Conservation (phyloP, 2,113 vertebrate species). For the Panthera leo region DNA sequence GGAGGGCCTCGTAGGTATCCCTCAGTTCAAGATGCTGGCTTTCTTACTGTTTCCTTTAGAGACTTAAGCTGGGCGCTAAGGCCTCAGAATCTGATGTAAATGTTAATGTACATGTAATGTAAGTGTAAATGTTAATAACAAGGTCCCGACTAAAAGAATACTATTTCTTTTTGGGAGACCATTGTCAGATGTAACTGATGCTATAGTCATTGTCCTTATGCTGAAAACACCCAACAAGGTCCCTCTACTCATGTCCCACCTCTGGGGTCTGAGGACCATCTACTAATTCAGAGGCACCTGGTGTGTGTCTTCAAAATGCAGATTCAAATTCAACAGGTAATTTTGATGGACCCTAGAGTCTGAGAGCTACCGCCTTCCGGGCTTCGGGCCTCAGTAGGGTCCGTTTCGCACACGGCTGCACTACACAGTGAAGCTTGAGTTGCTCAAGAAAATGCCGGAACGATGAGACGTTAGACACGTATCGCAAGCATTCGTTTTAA, state of each 20-base stretch:
- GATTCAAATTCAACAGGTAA: neutral
- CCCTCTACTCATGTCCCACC: neutral
- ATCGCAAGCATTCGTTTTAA: neutral
- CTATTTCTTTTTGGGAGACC: neutral
- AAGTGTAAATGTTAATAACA: neutral
- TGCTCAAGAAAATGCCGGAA: neutral
- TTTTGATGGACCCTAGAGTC: neutral
- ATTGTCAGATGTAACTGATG: neutral
- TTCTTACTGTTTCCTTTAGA: slow-evolving; percentile 11
- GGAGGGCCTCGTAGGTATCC: neutral
- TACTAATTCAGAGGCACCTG: neutral
- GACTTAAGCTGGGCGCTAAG: neutral
- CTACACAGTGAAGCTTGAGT: neutral
- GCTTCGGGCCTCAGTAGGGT: neutral
- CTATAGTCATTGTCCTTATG: neutral
- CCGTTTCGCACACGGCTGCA: neutral
- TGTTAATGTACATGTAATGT: neutral
- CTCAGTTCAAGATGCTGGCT: neutral
- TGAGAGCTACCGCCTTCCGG: neutral
- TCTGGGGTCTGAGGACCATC: neutral
- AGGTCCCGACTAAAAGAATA: neutral
- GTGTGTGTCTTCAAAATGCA: neutral
- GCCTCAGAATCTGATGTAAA: neutral
- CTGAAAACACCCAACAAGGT: neutral
- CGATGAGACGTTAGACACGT: neutral